Conservation (phyloP, 2,797 vertebrate genomes). For the Caiman crocodilus region DNA sequence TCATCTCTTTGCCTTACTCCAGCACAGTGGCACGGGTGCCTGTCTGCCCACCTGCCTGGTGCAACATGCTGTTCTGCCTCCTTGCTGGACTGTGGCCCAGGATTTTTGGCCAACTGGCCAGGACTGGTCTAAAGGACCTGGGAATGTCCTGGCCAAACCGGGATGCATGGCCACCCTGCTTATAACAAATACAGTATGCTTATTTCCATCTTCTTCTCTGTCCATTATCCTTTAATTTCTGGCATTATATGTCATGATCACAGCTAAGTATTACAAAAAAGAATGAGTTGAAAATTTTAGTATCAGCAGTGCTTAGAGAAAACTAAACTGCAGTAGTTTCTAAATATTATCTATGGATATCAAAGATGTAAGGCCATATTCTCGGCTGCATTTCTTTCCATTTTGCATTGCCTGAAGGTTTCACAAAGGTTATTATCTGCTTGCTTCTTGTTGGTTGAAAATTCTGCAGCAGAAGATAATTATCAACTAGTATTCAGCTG, state of each 20-base stretch:
- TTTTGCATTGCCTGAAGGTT: fast-evolving
- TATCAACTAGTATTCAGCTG: background rate
- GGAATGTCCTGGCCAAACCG: too few relatives aligned
- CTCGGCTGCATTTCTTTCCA: background rate
- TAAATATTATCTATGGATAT: background rate
- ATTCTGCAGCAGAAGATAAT: background rate
- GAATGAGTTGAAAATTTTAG: fast-evolving
- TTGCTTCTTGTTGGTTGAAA: background rate
- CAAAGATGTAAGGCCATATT: background rate
- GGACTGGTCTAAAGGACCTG: too few relatives aligned
- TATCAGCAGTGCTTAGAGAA: background rate
- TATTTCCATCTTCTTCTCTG: background rate
- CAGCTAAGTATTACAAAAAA: background rate
- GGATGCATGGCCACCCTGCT: too few relatives aligned
- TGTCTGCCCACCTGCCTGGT: too few relatives aligned
- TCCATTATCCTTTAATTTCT: background rate
- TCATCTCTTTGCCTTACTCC: too few relatives aligned
- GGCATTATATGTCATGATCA: fast-evolving
- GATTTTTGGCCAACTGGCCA: too few relatives aligned
- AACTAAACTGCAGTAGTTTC: fast-evolving
- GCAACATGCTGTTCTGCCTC: too few relatives aligned
- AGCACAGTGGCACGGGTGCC: too few relatives aligned
- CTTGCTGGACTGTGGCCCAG: too few relatives aligned
- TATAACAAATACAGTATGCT: too few relatives aligned
- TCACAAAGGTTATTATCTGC: background rate